phyloP scores from a whole-genome alignment of 2,888 invertebrate species.

The Sinotaia quadrata region DNA sequence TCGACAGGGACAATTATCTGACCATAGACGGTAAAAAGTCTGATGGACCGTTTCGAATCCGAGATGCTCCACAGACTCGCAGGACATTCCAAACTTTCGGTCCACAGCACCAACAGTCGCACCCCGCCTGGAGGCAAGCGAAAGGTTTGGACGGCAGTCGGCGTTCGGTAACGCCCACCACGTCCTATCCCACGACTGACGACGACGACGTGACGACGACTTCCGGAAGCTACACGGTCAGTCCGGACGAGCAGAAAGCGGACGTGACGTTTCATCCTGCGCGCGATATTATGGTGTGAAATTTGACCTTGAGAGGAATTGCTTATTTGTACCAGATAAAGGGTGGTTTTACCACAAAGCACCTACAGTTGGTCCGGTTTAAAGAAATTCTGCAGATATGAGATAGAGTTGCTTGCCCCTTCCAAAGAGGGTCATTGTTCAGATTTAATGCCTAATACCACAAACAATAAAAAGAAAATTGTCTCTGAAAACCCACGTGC shows the following conservation, averaged over 20 bases:
- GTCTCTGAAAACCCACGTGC: too few species aligned
- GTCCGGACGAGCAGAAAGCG: slow-evolving; percentile 30
- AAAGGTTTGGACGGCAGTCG: slow-evolving; percentile 36
- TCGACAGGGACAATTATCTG: slow-evolving; percentile 8
- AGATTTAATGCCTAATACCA: too few species aligned
- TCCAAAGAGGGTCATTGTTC: too few species aligned
- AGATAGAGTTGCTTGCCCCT: too few species aligned
- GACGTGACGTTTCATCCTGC: slow-evolving; percentile 22
- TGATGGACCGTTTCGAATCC: slow-evolving; percentile 15
- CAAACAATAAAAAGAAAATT: too few species aligned
- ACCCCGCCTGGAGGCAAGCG: slow-evolving; percentile 36
- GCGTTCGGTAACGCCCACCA: slow-evolving; percentile 21
- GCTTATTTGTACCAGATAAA: too few species aligned
- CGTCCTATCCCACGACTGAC: slow-evolving; percentile 20
- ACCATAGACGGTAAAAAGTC: slow-evolving; percentile 11
- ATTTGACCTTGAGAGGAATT: too few species aligned
- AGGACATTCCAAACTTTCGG: slow-evolving; percentile 19
- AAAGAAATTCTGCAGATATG: too few species aligned
- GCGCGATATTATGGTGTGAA: slow-evolving; percentile 38
- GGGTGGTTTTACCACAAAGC: too few species aligned
- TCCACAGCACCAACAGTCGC: slow-evolving; percentile 22
- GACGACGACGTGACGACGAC: slow-evolving; percentile 35
- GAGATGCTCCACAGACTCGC: background rate
- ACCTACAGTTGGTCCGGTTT: too few species aligned
- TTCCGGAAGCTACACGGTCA: slow-evolving; percentile 39